Percentiles rank a stretch among this genome's conserved stretches.
These are phyloP conservation scores for Incurvaria masculella DNA, from an alignment of 2,888 invertebrate genomes.

Conservation along the genomic window DNA sequence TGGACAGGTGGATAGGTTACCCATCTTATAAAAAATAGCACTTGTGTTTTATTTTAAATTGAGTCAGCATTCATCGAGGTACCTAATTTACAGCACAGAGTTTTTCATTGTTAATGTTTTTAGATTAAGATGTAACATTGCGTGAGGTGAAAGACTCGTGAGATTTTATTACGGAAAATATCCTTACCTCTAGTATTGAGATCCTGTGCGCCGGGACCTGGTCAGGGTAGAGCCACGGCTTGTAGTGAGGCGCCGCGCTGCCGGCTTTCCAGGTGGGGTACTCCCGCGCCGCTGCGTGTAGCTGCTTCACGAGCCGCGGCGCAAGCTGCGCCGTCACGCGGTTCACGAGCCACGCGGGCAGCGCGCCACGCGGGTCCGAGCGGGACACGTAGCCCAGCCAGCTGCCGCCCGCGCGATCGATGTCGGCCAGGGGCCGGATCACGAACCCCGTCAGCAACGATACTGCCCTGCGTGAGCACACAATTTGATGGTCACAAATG, in stretches of 20 bases:
- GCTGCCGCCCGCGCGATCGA: constrained; percentile 57
- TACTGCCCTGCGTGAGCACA: constrained; percentile 44
- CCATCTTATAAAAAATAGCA: too few relatives aligned
- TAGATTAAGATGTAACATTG: too few relatives aligned
- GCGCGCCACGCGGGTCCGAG: constrained; percentile 82
- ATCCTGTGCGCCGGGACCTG: constrained; percentile 74
- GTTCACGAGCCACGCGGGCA: constrained; percentile 90
- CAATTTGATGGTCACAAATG: not conserved
- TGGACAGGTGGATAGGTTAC: too few relatives aligned
- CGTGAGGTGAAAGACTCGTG: too few relatives aligned
- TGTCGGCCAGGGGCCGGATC: constrained; percentile 53
- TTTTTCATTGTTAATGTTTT: too few relatives aligned
- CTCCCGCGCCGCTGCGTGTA: constrained; percentile 77
- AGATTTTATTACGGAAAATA: too few relatives aligned
- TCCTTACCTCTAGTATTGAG: constrained; percentile 66
- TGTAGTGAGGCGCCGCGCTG: constrained; percentile 68
- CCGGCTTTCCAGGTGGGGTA: constrained; percentile 81
- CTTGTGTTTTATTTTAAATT: too few relatives aligned
- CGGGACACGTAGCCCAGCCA: constrained; percentile 86
- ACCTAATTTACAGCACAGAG: too few relatives aligned
- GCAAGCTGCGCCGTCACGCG: constrained; percentile 81
- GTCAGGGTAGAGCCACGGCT: constrained; percentile 88
- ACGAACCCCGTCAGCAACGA: constrained; percentile 65
- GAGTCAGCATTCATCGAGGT: too few relatives aligned
- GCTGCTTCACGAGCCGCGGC: constrained; percentile 78